phyloP scores from a whole-genome alignment of 2,888 invertebrate genomes.

The Drosophila suboccidentalis region DNA sequence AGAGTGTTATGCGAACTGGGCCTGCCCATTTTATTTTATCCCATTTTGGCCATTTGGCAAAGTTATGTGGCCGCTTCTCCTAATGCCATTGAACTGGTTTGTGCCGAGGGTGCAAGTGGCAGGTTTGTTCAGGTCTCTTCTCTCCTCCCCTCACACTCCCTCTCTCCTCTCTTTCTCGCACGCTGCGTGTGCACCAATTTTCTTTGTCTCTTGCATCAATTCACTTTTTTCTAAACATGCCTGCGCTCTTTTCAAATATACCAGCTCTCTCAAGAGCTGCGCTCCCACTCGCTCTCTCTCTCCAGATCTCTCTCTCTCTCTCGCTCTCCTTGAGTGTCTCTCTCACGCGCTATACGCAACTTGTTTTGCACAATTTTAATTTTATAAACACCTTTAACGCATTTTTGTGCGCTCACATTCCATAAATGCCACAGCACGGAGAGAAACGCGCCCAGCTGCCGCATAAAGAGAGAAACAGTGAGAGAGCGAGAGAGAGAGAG shows the following conservation, averaged over 20 bases:
- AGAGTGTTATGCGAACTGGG: conserved; percentile 50
- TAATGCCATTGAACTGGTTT: conserved; percentile 78
- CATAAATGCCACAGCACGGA: conserved; percentile 70
- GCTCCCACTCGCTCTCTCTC: not conserved
- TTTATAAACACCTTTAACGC: conserved; percentile 82
- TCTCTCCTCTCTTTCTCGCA: not conserved
- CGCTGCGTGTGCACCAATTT: conserved; percentile 70
- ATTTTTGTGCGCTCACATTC: conserved; percentile 81
- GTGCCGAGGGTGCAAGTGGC: conserved; percentile 75
- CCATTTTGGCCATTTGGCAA: conserved; percentile 58
- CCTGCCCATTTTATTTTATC: conserved; percentile 59
- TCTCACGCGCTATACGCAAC: conserved; percentile 62
- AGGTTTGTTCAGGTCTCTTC: conserved; percentile 52
- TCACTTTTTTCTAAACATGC: conserved; percentile 76
- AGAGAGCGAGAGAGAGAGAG: conserved; percentile 14
- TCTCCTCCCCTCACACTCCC: not conserved
- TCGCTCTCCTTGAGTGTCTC: conserved; percentile 14
- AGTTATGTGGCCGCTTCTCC: conserved; percentile 77
- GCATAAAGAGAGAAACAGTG: conserved; percentile 1
- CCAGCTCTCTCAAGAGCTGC: conserved; percentile 1
- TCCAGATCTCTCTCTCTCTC: conserved; percentile 3
- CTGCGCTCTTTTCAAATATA: conserved; percentile 15
- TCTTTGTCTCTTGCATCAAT: conserved; percentile 77
- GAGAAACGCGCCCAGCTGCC: conserved; percentile 28
- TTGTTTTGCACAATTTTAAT: conserved; percentile 81